phyloP scores from a whole-genome alignment of 2,797 vertebrate species.

The Muscicapa comitata region DNA sequence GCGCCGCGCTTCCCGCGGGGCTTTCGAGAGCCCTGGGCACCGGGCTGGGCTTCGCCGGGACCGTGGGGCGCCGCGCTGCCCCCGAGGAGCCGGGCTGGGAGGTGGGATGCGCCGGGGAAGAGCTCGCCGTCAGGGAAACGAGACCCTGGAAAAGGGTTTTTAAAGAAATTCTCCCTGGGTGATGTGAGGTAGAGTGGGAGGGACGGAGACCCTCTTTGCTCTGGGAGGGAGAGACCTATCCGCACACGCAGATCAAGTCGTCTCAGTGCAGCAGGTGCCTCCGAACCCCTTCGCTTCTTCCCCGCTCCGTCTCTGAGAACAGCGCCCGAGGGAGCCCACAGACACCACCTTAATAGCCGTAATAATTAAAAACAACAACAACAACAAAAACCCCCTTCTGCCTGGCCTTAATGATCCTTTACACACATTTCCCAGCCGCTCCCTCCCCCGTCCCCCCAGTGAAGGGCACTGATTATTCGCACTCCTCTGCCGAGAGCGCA shows the following conservation, averaged over 20 bases:
- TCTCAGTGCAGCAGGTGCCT: conserved; percentile 21
- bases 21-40: neutral
- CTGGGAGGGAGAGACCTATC: neutral
- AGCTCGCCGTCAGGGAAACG: neutral
- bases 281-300: neutral
- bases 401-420: conserved; percentile 40
- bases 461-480: conserved; percentile 60
- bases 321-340: neutral
- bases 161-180: neutral
- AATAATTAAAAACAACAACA: conserved; percentile 46
- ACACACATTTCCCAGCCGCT: conserved; percentile 30
- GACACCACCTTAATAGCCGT: neutral
- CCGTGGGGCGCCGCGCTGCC: neutral
- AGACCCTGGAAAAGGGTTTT: neutral
- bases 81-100: neutral
- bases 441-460: conserved; percentile 26
- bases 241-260: neutral
- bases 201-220: neutral
- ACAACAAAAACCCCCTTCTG: conserved; percentile 21
- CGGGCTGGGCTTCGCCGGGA: neutral
- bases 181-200: neutral
- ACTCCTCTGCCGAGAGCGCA: conserved; percentile 39
- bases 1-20: neutral
- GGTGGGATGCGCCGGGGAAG: neutral
- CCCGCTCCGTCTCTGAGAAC: neutral